Percentiles rank a stretch among this genome's conserved stretches.
Evolutionary conservation across 2,888 invertebrate genomes (phyloP).

Genomic region (Harpalus rufipes): DNA sequence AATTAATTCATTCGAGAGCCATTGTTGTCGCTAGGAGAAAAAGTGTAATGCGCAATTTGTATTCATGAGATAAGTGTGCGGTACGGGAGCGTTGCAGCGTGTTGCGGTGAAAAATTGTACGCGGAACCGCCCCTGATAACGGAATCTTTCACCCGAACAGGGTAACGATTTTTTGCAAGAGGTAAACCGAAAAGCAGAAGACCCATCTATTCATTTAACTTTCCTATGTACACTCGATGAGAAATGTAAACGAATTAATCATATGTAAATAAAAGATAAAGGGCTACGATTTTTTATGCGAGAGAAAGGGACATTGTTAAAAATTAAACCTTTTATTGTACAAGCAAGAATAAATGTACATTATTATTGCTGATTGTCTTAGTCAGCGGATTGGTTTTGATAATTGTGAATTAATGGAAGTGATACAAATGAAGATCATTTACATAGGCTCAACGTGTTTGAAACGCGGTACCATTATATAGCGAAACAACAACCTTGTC

Average conservation of each 20-base stretch:
- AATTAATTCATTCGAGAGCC: slow-evolving; percentile 57
- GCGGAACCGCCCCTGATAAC: slow-evolving; percentile 44
- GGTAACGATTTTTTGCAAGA: neutral
- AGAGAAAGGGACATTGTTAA: neutral
- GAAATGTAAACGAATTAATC: neutral
- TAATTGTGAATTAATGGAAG: too few relatives aligned
- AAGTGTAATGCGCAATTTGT: slow-evolving; percentile 61
- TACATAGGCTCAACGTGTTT: too few relatives aligned
- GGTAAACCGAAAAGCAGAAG: neutral
- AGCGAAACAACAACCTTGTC: too few relatives aligned
- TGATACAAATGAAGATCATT: too few relatives aligned
- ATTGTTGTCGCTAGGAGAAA: slow-evolving; percentile 56
- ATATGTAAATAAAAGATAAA: neutral
- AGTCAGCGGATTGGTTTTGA: too few relatives aligned
- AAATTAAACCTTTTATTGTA: too few relatives aligned
- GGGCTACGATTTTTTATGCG: neutral
- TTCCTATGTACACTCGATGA: neutral
- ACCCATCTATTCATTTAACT: neutral
- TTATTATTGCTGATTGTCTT: too few relatives aligned
- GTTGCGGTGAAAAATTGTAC: slow-evolving; percentile 39
- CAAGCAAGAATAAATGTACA: too few relatives aligned
- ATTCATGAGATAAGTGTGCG: slow-evolving; percentile 60
- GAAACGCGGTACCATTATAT: too few relatives aligned
- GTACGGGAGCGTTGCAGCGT: slow-evolving; percentile 34
- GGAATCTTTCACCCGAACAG: slow-evolving; percentile 32